A percentile compares a stretch with the other conserved stretches of the same genome.
phyloP scores from a whole-genome alignment of 2,888 invertebrate species.

The Synanthedon formicaeformis region DNA sequence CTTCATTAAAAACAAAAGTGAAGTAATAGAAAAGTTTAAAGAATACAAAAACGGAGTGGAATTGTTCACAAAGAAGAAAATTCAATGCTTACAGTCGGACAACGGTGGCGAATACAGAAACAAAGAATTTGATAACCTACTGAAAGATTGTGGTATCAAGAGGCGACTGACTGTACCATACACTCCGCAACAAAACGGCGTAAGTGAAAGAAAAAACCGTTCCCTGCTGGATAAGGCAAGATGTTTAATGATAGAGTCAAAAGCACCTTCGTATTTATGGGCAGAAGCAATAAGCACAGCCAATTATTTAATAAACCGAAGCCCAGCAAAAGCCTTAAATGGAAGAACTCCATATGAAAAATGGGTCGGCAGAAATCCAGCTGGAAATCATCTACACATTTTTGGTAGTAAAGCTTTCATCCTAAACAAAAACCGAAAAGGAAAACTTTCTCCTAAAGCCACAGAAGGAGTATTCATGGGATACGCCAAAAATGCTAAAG shows the following conservation, averaged over 20 bases:
- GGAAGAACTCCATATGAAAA: too few species aligned
- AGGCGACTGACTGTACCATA: too few species aligned
- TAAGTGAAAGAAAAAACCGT: too few species aligned
- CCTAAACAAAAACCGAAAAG: conserved; percentile 1
- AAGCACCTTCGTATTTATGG: too few species aligned
- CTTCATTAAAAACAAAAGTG: conserved; percentile 2
- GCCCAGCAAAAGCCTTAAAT: too few species aligned
- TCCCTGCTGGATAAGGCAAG: too few species aligned
- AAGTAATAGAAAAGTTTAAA: conserved; percentile 4
- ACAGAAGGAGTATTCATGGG: conserved; percentile 3
- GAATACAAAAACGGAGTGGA: conserved; percentile 5
- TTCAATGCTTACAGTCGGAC: conserved; percentile 3
- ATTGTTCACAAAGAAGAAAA: conserved; percentile 2
- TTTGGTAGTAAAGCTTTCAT: conserved; percentile 6
- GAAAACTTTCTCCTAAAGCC: conserved; percentile 4
- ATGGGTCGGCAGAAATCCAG: neutral
- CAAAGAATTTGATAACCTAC: conserved; percentile 2
- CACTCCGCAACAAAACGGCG: too few species aligned
- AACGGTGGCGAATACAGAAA: conserved; percentile 4
- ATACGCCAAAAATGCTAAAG: neutral
- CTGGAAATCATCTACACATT: conserved; percentile 3
- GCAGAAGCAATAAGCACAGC: too few species aligned
- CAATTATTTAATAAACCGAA: too few species aligned
- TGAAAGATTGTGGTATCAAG: neutral
- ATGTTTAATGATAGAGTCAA: too few species aligned